Base-by-base conservation (phyloP, 1,140 invertebrate species). In the Batillaria attramentaria region DNA sequence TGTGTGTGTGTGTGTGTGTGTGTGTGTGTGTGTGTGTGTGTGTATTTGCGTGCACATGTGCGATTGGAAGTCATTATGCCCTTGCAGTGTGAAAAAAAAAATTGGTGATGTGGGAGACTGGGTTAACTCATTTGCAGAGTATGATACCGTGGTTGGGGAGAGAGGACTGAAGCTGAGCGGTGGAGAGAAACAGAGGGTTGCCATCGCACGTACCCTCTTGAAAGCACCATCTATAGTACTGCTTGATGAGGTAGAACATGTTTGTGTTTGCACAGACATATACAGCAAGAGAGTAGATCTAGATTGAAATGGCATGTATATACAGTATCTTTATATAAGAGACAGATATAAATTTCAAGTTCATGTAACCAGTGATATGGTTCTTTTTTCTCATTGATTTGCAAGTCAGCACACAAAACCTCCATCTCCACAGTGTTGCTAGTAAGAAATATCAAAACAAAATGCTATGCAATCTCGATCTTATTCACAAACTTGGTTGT, bases 91-190 rank as follows among this genome's bases (percentile, higher is more conserved):
- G n/a, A 69, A 16, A 69, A n/a, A 41, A 66, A 35, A 28, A 16
- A 28, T 8, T 66, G 6, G 39, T 69, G 66, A 41, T 50, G 46
- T 50, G 46, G 10, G 46, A 13, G 46, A 13, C 10, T 50, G 46
- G 10, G 46, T 50, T 8, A 13, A 24, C 46, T 24, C 10, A 24
- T 50, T 81, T 78, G 2, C 79, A 89, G 89, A 85, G 54, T 91
- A 90, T 82, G 87, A 96, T 33, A 96, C 95, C 0, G 81, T 95
- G 68, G 95, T 96, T 33, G 95, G 95, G 33, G 92, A 93, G 80
- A 85, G 91, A 83, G 93, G 93, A 6, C 86, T 92, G 33, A 92
- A 90, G 88, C 84, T 95, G 4, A 95, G 94, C 28, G 95, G 95
- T 3, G 95, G 95, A 18, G 95, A 96, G 85, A 95, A 95, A 84